Evolutionary conservation across 2,797 vertebrate species (phyloP).

Genomic region (Eleutherodactylus coqui): DNA sequence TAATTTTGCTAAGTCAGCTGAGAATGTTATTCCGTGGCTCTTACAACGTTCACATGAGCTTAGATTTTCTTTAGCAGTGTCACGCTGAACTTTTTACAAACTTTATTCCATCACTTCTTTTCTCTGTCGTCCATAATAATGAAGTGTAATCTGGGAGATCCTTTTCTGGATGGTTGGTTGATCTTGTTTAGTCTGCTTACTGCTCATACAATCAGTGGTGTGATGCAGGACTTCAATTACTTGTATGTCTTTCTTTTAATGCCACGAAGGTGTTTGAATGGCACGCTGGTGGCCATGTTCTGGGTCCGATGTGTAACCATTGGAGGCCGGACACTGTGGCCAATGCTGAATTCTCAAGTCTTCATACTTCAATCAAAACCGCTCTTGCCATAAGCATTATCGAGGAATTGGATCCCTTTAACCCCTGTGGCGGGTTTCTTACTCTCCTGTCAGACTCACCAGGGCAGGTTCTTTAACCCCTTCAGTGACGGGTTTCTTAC

Average conservation of each 20-base stretch:
- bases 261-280: background rate
- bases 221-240: background rate
- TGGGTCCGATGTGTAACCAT: background rate
- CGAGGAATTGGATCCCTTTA: no score
- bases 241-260: background rate
- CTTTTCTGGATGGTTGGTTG: background rate
- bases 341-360: no score
- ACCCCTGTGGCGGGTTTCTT: no score
- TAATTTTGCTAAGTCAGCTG: conserved; percentile 9
- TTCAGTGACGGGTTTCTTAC: no score
- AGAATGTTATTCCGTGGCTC: background rate
- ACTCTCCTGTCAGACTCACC: no score
- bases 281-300: background rate
- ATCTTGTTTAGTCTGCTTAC: background rate
- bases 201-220: background rate
- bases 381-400: no score
- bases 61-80: background rate
- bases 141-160: background rate
- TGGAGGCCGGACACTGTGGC: no score
- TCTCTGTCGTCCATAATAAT: background rate
- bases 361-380: no score
- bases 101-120: background rate
- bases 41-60: background rate
- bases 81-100: background rate
- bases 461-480: no score